Evolutionary conservation across 2,797 vertebrate species (phyloP), one percentile per base, ranked within the genome.

Genomic region (Arremon brunneinucha): DNA sequence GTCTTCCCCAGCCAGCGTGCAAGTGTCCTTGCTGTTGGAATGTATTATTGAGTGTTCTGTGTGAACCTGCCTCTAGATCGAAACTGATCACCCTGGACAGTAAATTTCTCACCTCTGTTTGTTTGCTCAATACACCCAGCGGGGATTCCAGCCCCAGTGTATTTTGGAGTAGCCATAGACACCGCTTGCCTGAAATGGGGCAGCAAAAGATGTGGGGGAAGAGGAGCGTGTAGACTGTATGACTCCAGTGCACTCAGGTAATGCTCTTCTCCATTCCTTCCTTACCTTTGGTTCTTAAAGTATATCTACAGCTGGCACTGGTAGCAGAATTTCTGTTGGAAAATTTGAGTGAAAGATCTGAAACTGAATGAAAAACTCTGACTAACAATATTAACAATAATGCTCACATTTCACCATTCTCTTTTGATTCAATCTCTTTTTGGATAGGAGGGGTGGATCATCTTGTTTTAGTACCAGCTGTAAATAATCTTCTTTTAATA

Each of bases 171-270:
- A 63, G 97, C 99, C 83, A 99, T 99, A 43, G 99, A 99, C 84
- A 98, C 98, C n/a, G 98, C 98, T 6, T 99, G 99, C 96, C 98
- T 99, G 88, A 98, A 98, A 96, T 99, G 99, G 99, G 98, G 98
- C 92, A 98, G 97, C 96, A 99, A 98, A 95, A 98, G 77, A 47
- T 99, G 99, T 87, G 98, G 98, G 63, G 98, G 98, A 81, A 98
- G 96, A 98, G 99, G 99, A 87, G 98, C 98, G 0, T 99, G 99
- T 96, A 98, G 98, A 91, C 97, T 99, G 71, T 99, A 99, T 53
- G 97, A 99, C 96, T 99, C 98, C 5, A 97, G 98, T 26, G 97
- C 98, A 5, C 99, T 99, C 97, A 99, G 99, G 99, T 99, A 98
- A 93, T 1, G 28, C 19, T 93, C 43, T 93, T 64, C n/a, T 84